Conservation (phyloP, 2,113 vertebrate species). For the Tragelaphus strepsiceros region DNA sequence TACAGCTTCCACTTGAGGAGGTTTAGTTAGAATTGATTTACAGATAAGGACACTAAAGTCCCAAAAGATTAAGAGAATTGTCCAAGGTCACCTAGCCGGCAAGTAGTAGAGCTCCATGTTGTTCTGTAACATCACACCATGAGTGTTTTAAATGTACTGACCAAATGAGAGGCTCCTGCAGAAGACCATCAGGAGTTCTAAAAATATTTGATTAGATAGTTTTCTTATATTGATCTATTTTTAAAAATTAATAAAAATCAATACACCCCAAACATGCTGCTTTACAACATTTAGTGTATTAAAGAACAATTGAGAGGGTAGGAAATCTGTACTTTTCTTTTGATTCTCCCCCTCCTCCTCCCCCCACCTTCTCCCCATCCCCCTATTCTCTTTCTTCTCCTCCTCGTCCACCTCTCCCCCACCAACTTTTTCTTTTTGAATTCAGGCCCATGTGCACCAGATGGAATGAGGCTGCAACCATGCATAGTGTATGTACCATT, state of each 20-base stretch:
- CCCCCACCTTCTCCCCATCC: too few species aligned
- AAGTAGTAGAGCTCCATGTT: not conserved
- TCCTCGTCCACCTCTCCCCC: not conserved
- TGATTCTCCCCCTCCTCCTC: not conserved
- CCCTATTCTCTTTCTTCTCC: not conserved
- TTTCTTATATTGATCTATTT: not conserved
- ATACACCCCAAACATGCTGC: not conserved
- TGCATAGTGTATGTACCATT: not conserved
- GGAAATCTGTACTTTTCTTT: not conserved
- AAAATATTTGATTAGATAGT: not conserved
- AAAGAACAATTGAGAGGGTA: not conserved
- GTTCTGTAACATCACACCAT: not conserved
- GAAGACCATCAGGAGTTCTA: not conserved
- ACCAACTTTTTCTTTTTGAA: not conserved
- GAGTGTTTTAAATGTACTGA: not conserved
- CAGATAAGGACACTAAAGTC: not conserved
- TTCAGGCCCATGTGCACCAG: not conserved
- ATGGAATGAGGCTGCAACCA: not conserved
- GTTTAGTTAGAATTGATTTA: not conserved
- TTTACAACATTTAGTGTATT: not conserved
- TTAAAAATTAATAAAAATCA: conserved; percentile 17
- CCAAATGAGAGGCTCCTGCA: not conserved
- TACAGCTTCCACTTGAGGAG: not conserved
- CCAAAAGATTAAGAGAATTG: not conserved
- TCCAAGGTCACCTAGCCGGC: not conserved